Evolutionary conservation across 2,113 vertebrate species (phyloP).

Genomic region (Leucoraja erinaceus): DNA sequence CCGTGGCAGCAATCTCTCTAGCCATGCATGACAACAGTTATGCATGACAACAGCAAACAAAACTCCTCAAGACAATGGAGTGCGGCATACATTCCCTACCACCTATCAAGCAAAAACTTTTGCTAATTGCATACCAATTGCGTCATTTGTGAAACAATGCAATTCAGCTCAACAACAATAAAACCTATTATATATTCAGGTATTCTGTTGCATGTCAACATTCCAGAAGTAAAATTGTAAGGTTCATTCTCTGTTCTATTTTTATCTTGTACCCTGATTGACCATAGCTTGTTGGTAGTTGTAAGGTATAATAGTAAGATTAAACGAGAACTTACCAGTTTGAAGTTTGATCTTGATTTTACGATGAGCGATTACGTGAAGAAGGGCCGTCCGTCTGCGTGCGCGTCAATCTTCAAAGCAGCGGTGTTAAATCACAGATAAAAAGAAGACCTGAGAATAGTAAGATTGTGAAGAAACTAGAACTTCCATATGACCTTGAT

Average conservation of each 20-base stretch:
- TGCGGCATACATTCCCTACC: background rate
- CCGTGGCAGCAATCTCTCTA: constrained; percentile 21
- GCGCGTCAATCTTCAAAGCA: too few species aligned
- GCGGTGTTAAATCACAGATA: too few species aligned
- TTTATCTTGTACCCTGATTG: background rate
- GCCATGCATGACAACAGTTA: constrained; percentile 12
- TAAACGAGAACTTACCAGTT: too few species aligned
- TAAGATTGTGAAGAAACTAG: too few species aligned
- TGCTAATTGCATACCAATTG: constrained; percentile 26
- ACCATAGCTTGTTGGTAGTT: constrained; percentile 8
- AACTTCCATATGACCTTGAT: too few species aligned
- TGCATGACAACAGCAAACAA: constrained; percentile 11
- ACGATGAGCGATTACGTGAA: too few species aligned
- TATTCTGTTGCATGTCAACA: constrained; percentile 22
- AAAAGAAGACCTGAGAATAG: too few species aligned
- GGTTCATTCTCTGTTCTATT: background rate
- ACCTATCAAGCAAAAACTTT: constrained; percentile 27
- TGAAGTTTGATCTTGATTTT: too few species aligned
- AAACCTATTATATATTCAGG: constrained; percentile 1
- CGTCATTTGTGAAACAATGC: constrained; percentile 14
- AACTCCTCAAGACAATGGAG: background rate
- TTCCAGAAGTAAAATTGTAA: constrained; percentile 10
- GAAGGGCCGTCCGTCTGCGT: too few species aligned
- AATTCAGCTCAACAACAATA: constrained; percentile 18
- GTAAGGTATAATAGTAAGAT: background rate